Conservation (phyloP, 1,140 invertebrate genomes). For the Scaptomyza hsui region DNA sequence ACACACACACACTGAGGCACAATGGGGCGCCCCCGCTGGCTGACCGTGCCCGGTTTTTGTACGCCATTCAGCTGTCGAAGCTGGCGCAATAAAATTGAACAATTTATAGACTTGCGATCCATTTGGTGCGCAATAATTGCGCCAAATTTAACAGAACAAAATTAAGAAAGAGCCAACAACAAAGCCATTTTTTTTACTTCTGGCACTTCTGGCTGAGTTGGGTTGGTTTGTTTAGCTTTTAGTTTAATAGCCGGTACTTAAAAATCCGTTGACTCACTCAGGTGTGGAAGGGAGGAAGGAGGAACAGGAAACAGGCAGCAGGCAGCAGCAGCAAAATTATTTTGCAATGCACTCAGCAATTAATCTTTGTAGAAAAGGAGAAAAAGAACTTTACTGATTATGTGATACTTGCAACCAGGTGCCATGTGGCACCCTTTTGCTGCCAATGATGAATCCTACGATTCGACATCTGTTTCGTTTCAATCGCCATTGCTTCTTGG, state of each 20-base stretch:
- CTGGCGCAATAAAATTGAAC: slow-evolving; percentile 83
- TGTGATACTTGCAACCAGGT: slow-evolving; percentile 24
- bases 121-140: slow-evolving; percentile 82
- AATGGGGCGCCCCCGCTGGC: slow-evolving; percentile 7
- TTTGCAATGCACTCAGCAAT: slow-evolving; percentile 61
- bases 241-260: slow-evolving; percentile 76
- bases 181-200: slow-evolving; percentile 70
- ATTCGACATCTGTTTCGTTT: slow-evolving; percentile 74
- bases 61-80: slow-evolving; percentile 79
- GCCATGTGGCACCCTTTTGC: slow-evolving; percentile 11
- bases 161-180: slow-evolving; percentile 55
- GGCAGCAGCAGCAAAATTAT: slow-evolving; percentile 22
- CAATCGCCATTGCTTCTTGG: slow-evolving; percentile 58
- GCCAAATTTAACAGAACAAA: slow-evolving; percentile 71
- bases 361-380: slow-evolving; percentile 35
- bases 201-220: slow-evolving; percentile 32
- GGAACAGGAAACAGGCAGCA: slow-evolving; percentile 21
- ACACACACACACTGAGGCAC: slow-evolving; percentile 4
- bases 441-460: neutral
- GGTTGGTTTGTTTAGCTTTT: slow-evolving; percentile 69
- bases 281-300: slow-evolving; percentile 8
- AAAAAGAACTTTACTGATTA: slow-evolving; percentile 22
- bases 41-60: slow-evolving; percentile 3
- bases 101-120: slow-evolving; percentile 82
- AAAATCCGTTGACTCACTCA: slow-evolving; percentile 72